Evolutionary conservation across 2,797 vertebrate genomes (phyloP), one percentile per base, ranked within the genome.

Genomic region (Microchirus variegatus): DNA sequence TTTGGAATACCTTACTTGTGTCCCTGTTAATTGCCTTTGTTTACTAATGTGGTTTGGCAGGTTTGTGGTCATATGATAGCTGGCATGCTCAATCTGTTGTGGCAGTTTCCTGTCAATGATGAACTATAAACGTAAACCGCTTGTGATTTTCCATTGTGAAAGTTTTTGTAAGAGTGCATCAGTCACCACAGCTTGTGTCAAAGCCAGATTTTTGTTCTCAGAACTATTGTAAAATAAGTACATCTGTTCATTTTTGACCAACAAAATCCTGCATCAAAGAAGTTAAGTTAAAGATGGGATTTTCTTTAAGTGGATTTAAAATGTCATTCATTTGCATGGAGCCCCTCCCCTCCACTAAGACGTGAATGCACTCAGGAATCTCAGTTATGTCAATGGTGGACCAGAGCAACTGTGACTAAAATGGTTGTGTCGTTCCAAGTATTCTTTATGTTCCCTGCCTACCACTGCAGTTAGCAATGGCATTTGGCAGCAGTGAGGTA

Each of bases 281-380:
- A 59, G 41, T 15, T 13, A 0, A 45, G 16, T 15, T 37, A 6
- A 58, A 31, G 13, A 11, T 5, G 40, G 55, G 22, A 4, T 15
- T 46, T 51, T 36, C 18, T 40, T 48, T 31, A 38, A 35, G 43
- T 40, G 40, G 54, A 45, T 52, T 9, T 75, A 43, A 16, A 57
- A 53, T 62, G 10, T 63, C 55, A 58, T 78, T 80, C 42, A 71
- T 69, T 61, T 36, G 18, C 10, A 2, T 17, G 2, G 11, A 51
- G 37, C 36, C 17, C 55, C n/a, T 4, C 47, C 59, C 19, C 16
- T 45, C 44, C 4, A 6, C 57, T 22, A 18, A 53, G 53, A 10
- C 31, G 26, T 46, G 8, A 74, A 62, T 53, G 48, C 56, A 35
- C 45, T 56, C 42, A 79, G 79, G 86, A 87, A 90, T 90, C 40